Conservation (phyloP, 2,888 invertebrate species). For the Bombylius discolor region DNA sequence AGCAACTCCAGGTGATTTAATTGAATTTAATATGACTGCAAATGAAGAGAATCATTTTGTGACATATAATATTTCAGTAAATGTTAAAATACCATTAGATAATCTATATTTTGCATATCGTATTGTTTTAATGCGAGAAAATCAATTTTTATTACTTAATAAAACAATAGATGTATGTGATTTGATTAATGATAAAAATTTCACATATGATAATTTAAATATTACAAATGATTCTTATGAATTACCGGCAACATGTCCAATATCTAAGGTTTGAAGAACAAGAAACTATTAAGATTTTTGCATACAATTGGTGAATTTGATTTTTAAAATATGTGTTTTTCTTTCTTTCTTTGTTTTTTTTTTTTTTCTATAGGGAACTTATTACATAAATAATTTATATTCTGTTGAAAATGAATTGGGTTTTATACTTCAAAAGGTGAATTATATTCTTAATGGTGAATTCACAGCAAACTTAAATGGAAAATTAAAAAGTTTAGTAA, state of each 20-base stretch:
- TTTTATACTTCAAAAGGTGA: background rate
- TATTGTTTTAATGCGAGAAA: background rate
- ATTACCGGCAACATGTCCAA: background rate
- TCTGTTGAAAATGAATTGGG: background rate
- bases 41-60: background rate
- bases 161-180: background rate
- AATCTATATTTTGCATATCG: background rate
- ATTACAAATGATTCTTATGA: too few relatives aligned
- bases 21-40: background rate
- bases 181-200: background rate
- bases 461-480: background rate
- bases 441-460: background rate
- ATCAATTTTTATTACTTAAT: background rate
- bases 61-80: background rate
- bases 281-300: too few relatives aligned
- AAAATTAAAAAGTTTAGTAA: background rate
- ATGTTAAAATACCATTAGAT: background rate
- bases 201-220: background rate
- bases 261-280: background rate
- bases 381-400: background rate
- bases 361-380: background rate
- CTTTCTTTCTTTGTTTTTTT: background rate
- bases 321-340: too few relatives aligned
- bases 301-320: too few relatives aligned
- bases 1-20: background rate